These are phyloP conservation scores for Gortyna flavago DNA, from an alignment of 2,888 invertebrate species.

Conservation along the genomic window DNA sequence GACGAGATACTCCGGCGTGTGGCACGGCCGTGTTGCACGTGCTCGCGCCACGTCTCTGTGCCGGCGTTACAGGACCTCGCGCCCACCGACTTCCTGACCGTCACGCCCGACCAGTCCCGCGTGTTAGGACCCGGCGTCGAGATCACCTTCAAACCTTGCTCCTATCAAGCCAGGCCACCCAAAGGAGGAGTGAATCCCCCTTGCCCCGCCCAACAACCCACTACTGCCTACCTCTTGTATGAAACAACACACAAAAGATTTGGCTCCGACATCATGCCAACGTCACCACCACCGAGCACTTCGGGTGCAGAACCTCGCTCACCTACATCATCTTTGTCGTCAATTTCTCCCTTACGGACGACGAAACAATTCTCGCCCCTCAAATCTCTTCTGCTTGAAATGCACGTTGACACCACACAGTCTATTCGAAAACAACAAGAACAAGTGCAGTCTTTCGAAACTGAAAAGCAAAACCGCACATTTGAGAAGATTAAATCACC, in stretches of 20 bases:
- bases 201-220: conserved; percentile 61
- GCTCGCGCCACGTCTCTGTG: conserved; percentile 79
- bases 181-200: conserved; percentile 64
- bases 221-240: conserved; percentile 75
- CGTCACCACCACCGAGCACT: conserved; percentile 14
- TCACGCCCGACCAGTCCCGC: conserved; percentile 66
- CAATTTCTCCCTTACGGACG: not conserved
- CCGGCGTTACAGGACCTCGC: conserved; percentile 75
- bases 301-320: conserved; percentile 7
- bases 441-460: conserved; percentile 9
- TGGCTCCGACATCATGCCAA: conserved; percentile 22
- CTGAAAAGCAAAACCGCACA: not conserved
- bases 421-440: conserved; percentile 33
- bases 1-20: conserved; percentile 83
- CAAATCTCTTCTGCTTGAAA: conserved; percentile 37
- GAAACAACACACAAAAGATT: conserved; percentile 62
- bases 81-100: conserved; percentile 63
- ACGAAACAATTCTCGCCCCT: conserved; percentile 23
- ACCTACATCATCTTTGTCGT: not conserved
- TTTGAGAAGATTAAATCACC: conserved; percentile 28
- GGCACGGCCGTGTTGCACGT: conserved; percentile 80
- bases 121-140: conserved; percentile 74
- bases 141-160: conserved; percentile 76
- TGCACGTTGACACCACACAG: conserved; percentile 43
- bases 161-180: conserved; percentile 53